phyloP scores from a whole-genome alignment of 53 echinoderm and acorn worm species.

The Astropecten irregularis region DNA sequence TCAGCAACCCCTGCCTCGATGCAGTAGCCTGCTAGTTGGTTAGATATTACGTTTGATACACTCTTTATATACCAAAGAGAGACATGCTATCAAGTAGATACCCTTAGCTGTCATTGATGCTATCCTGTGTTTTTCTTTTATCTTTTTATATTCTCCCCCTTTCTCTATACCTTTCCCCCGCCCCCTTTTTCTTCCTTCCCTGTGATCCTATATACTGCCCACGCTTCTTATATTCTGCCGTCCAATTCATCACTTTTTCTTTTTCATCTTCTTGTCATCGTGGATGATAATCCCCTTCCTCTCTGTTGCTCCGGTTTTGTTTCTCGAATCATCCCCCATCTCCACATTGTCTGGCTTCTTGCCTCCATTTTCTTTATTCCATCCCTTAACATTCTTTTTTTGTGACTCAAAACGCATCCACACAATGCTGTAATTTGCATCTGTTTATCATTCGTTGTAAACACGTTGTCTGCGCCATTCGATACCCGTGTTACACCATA shows the following conservation, averaged over 20 bases:
- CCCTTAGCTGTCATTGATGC: slow-evolving; percentile 33
- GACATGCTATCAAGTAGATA: slow-evolving; percentile 2
- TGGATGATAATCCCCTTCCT: neutral
- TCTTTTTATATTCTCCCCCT: no score
- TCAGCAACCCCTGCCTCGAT: no score
- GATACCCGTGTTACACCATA: no score
- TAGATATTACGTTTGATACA: no score
- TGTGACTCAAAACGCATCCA: no score
- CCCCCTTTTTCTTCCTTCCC: neutral
- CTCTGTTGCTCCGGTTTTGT: neutral
- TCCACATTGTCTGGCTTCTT: neutral
- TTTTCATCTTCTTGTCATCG: no score
- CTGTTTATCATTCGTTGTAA: no score
- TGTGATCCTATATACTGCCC: neutral
- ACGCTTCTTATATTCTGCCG: neutral
- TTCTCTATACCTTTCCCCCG: neutral
- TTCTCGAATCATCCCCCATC: neutral
- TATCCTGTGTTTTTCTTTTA: slow-evolving; percentile 18
- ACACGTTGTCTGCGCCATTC: no score
- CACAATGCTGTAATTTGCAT: no score
- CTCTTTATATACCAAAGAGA: no score
- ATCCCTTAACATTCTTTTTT: neutral
- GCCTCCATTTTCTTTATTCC: neutral
- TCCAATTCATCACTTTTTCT: neutral
- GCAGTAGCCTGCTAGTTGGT: no score